Evolutionary conservation across 2,797 vertebrate species (phyloP).

Genomic region (Capromys pilorides): DNA sequence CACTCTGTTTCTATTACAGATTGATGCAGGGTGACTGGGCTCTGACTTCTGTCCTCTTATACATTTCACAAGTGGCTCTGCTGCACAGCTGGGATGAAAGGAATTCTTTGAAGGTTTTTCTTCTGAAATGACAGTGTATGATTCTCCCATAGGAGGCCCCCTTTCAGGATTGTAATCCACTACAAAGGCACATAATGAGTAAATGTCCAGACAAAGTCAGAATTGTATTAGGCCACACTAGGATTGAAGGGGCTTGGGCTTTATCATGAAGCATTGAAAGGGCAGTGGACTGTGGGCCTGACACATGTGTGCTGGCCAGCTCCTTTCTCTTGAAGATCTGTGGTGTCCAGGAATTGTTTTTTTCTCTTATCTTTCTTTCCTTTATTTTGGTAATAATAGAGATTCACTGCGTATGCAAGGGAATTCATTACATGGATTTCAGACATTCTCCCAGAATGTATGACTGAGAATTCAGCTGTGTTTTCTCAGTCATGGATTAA

Average conservation of each 20-base stretch:
- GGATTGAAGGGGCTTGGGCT: not conserved
- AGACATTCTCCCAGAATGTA: not conserved
- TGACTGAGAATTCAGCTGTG: not conserved
- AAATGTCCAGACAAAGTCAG: slow-evolving; percentile 13
- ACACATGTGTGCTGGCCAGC: not conserved
- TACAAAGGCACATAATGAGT: not conserved
- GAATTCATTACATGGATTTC: slow-evolving; percentile 12
- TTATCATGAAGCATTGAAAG: not conserved
- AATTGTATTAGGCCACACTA: not conserved
- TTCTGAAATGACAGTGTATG: not conserved
- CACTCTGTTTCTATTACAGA: not conserved
- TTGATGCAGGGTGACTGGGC: not conserved
- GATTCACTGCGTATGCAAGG: not conserved
- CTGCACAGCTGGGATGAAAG: not conserved
- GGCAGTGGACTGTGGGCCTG: not conserved
- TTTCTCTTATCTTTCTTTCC: not conserved
- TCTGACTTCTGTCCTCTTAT: not conserved
- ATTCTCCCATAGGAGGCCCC: not conserved
- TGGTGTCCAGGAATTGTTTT: slow-evolving; percentile 11
- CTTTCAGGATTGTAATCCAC: not conserved
- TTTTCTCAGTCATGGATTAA: not conserved
- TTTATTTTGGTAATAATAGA: not conserved
- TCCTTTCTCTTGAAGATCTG: not conserved
- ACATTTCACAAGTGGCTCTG: not conserved
- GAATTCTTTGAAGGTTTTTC: slow-evolving; percentile 5